Evolutionary conservation across 2,797 vertebrate species (phyloP), one percentile per base, ranked within the genome.

Genomic region (Huso huso): DNA sequence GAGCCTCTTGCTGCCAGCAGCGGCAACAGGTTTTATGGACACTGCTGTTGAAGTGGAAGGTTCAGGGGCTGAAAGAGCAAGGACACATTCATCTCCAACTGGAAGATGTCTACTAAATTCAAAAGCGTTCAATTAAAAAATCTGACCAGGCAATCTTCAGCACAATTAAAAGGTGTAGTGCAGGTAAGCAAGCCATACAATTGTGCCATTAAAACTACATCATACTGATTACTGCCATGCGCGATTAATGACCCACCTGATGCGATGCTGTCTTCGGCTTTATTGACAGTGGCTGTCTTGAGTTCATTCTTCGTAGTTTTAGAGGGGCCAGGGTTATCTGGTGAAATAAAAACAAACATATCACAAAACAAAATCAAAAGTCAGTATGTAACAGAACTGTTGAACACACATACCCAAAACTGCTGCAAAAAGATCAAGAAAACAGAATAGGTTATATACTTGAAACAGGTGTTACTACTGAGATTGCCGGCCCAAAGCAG

Each of bases 1-100:
- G 70, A 92, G 84, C 70, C 95, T 85, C 80, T 97, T 97, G 10
- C 8, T 13, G 8, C 85, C 53, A 0, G 76, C 37, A 6, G 66
- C 50, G 7, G 52, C 59, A 0, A 4, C 71, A 4, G 72, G 68
- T 50, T 71, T 78, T 37, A 37, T 37, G 37, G 63, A 50, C 6
- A 15, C 1, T 68, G 67, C 79, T 81, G 53, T 79, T 72, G 72
- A 76, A 74, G 67, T 72, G 0, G 88, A 76, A 12, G 79, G 81
- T 55, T 86, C 87, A 1, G 81, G 78, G 10, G 67, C 79, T 74
- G 48, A 78, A 81, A 59, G 5, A 51, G 10, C 1, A 5, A 18
- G 49, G 62, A 61, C 10, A 62, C 37, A 52, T 1, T n/a, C 10
- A 49, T 49, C 6, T 63, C 6, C 4, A 8, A 53, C 11, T 9